These are phyloP conservation scores for Diabrotica balteata DNA, from an alignment of 2,888 invertebrate species.

Conservation along the genomic window DNA sequence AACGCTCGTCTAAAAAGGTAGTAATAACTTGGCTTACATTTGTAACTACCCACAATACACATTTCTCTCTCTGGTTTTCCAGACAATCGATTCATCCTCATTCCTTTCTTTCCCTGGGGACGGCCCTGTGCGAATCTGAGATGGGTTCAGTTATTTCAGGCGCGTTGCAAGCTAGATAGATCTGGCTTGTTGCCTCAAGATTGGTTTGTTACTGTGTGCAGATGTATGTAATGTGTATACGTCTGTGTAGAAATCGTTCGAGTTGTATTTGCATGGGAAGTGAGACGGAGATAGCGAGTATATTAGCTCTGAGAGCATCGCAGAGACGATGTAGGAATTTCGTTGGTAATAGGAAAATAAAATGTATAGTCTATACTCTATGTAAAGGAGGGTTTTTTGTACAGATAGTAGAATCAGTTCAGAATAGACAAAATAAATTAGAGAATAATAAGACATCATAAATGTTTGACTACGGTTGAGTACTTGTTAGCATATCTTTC, in stretches of 20 bases:
- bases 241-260: slow-evolving; percentile 51
- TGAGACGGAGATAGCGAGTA: slow-evolving; percentile 38
- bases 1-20: too few relatives aligned
- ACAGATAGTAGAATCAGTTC: background rate
- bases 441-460: background rate
- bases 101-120: background rate
- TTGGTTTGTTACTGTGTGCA: slow-evolving; percentile 50
- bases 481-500: too few relatives aligned
- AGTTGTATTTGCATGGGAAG: slow-evolving; percentile 48
- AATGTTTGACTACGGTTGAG: too few relatives aligned
- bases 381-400: slow-evolving; percentile 26
- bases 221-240: slow-evolving; percentile 57
- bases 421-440: background rate
- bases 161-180: slow-evolving; percentile 39
- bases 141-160: slow-evolving; percentile 14
- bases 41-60: too few relatives aligned
- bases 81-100: too few relatives aligned
- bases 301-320: slow-evolving; percentile 40
- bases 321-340: slow-evolving; percentile 13
- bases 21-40: background rate
- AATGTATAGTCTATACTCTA: background rate
- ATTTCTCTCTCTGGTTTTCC: too few relatives aligned
- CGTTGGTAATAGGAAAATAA: background rate
- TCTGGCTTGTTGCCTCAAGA: slow-evolving; percentile 50
- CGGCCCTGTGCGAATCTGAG: slow-evolving; percentile 3